These are phyloP conservation scores for Quadroppia sp. DNA, from an alignment of 2,888 invertebrate genomes.

Conservation along the genomic window DNA sequence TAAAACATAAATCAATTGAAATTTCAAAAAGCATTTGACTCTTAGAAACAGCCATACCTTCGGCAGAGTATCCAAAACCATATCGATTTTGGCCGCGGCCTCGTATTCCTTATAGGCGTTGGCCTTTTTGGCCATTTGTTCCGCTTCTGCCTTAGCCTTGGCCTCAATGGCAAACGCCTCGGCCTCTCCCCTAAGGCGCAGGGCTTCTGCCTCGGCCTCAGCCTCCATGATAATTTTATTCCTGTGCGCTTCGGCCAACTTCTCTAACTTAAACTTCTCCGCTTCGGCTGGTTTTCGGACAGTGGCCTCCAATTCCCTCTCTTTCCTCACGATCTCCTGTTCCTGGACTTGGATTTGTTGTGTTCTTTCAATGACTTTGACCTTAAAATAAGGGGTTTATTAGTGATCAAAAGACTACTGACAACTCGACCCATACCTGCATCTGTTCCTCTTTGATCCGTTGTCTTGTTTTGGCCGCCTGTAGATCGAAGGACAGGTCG, in stretches of 20 bases:
- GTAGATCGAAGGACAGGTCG: slow-evolving; percentile 85
- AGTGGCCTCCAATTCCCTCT: slow-evolving; percentile 87
- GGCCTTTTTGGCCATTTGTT: slow-evolving; percentile 94
- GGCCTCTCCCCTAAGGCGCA: slow-evolving; percentile 66
- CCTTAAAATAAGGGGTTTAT: slow-evolving; percentile 50
- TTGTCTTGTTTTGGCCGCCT: slow-evolving; percentile 93
- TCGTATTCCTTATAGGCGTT: slow-evolving; percentile 96
- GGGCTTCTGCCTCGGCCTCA: slow-evolving; percentile 88
- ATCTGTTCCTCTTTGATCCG: slow-evolving; percentile 94
- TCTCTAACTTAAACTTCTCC: slow-evolving; percentile 83
- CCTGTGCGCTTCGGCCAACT: slow-evolving; percentile 87
- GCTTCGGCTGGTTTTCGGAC: slow-evolving; percentile 92
- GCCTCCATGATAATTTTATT: slow-evolving; percentile 71
- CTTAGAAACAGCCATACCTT: slow-evolving; percentile 62
- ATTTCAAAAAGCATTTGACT: slow-evolving; percentile 28
- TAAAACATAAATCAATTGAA: neutral
- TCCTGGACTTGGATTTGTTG: slow-evolving; percentile 94
- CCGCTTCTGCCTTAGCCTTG: slow-evolving; percentile 91
- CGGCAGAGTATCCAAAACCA: slow-evolving; percentile 90
- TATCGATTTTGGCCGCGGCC: slow-evolving; percentile 90
- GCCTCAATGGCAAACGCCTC: slow-evolving; percentile 86
- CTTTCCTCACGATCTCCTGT: slow-evolving; percentile 87
- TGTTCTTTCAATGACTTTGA: slow-evolving; percentile 70
- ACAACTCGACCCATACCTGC: slow-evolving; percentile 59
- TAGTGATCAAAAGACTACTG: neutral